These are phyloP conservation scores for Amblyopsis rosae DNA, from an alignment of 2,113 vertebrate genomes.

Conservation along the genomic window DNA sequence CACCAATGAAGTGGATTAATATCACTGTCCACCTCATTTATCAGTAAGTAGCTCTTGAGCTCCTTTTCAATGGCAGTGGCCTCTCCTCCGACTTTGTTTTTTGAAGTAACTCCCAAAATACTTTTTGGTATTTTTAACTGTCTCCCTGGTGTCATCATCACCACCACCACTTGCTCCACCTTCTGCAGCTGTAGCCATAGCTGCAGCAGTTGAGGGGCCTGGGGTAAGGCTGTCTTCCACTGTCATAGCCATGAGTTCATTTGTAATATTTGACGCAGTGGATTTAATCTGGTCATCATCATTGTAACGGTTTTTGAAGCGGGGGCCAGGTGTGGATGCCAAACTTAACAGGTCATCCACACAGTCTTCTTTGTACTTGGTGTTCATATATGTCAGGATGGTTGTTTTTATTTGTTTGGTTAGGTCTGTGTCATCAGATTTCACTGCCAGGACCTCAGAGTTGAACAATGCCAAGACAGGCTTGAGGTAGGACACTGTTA, in stretches of 20 bases:
- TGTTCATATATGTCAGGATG: not conserved
- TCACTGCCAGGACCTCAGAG: not conserved
- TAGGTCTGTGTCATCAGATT: conserved; percentile 7
- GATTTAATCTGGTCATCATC: too few species aligned
- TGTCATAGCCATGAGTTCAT: too few species aligned
- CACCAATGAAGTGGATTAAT: not conserved
- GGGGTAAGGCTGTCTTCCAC: too few species aligned
- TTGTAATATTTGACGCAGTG: too few species aligned
- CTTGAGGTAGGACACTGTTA: conserved; percentile 4
- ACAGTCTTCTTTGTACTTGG: conserved; percentile 6
- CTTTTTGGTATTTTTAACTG: not conserved
- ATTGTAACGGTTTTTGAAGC: too few species aligned
- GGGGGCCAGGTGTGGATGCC: too few species aligned
- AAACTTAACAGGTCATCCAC: too few species aligned
- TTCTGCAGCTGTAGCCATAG: not conserved
- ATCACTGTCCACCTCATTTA: not conserved
- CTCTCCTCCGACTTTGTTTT: not conserved
- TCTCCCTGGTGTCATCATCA: not conserved
- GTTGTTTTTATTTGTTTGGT: not conserved
- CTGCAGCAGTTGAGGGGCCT: too few species aligned
- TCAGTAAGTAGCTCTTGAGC: not conserved
- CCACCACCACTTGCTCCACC: not conserved
- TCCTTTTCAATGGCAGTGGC: not conserved
- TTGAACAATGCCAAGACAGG: conserved; percentile 10
- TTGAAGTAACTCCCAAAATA: not conserved